Percentiles rank a stretch among this genome's conserved stretches.
phyloP scores from a whole-genome alignment of 2,113 vertebrate species.

The Solea solea region DNA sequence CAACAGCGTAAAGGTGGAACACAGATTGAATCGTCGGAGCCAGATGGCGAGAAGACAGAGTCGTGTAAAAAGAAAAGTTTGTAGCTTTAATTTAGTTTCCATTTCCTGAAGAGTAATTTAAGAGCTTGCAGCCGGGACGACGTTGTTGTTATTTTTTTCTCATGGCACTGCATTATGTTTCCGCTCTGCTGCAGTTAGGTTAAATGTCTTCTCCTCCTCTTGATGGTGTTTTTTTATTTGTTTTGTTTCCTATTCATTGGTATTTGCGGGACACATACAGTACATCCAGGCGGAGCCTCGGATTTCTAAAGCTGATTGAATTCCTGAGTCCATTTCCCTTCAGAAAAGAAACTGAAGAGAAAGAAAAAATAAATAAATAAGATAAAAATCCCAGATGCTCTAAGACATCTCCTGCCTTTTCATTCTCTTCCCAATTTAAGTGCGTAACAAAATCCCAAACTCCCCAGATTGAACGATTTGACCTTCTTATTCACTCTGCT shows the following conservation, averaged over 20 bases:
- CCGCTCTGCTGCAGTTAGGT: slow-evolving; percentile 50
- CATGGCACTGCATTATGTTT: slow-evolving; percentile 45
- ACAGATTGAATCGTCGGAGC: slow-evolving; percentile 58
- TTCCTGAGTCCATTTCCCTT: slow-evolving; percentile 65
- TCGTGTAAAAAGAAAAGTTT: slow-evolving; percentile 61
- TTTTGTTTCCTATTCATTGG: slow-evolving; percentile 48
- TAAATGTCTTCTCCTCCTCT: slow-evolving; percentile 13
- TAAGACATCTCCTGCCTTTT: slow-evolving; percentile 39
- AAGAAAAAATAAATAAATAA: not conserved
- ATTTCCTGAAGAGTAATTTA: slow-evolving; percentile 58
- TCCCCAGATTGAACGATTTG: slow-evolving; percentile 41
- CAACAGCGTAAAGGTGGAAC: slow-evolving; percentile 64
- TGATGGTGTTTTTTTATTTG: not conserved
- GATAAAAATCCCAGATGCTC: slow-evolving; percentile 38
- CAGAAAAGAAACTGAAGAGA: slow-evolving; percentile 39
- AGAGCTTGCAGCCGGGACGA: slow-evolving; percentile 22
- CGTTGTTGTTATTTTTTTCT: slow-evolving; percentile 5
- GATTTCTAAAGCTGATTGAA: slow-evolving; percentile 73
- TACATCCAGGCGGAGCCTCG: slow-evolving; percentile 36
- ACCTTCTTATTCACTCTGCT: slow-evolving; percentile 42
- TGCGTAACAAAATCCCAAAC: slow-evolving; percentile 52
- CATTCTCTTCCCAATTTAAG: slow-evolving; percentile 54
- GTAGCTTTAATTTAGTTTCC: slow-evolving; percentile 68
- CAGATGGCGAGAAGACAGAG: slow-evolving; percentile 54
- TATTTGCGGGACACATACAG: slow-evolving; percentile 52